Base-by-base conservation (phyloP, 92 coral and sea anemone species). In the Phenganax subtilis region DNA sequence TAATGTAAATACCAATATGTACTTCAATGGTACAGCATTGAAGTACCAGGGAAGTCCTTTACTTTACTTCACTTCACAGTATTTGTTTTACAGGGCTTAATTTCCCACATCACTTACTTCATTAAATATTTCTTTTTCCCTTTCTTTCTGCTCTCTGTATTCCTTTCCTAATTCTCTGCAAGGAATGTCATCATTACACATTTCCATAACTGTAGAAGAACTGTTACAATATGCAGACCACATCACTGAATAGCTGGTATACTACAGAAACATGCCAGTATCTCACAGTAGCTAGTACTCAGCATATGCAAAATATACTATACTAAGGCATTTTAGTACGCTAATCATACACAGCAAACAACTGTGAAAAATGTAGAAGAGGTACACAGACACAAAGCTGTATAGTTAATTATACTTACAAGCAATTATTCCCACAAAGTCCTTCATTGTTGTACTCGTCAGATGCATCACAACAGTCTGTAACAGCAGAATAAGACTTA, bases 391-490 rank as follows among this genome's bases (percentile, higher is more conserved):
- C 25, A 20, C 25, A 20, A 20, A 20, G 25, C 25, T 20, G 25
- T 20, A 20, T 20, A 20, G 25, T 12, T 29, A 15, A 80, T 65
- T 53, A 28, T 10, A 64, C 98, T 91, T 80, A 93, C 99, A 90
- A 84, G 91, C 99, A 96, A 30, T 87, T 92, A 82, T 92, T 88
- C 29, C 86, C 82, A 76, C 99, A 96, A 51, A 59, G 61, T 3
- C 60, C 90, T 14, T 56, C 71, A 10, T 91, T 86, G 68, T 86
- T 89, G 80, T 96, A 96, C 72, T 96, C 99, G 89, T 96, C 99
- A 85, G 86, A 78, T 12, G 96, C 97, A 90, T 96, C 99, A 82
- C 99, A 96, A 81, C 99, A 96, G 81, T 96, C 98, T 93, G 65
- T 11, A 75, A 55, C 54, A 8, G 16, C 52, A 15, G 55, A 5